Base-by-base conservation (phyloP, 2,888 invertebrate species). In the Tanypteryx hageni region DNA sequence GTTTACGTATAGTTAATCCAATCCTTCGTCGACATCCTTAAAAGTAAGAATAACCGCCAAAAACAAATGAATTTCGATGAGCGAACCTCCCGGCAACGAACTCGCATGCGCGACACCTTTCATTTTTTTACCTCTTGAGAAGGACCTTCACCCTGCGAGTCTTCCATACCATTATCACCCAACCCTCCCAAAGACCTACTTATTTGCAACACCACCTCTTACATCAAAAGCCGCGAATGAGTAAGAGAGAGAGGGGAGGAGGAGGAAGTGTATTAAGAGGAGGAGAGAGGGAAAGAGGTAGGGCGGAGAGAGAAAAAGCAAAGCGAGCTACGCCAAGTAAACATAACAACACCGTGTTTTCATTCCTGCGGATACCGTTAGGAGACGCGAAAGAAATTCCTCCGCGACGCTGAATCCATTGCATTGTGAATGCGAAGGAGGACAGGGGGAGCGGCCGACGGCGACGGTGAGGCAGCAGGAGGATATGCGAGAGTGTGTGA, bases 331-430 rank as follows among this genome's bases (percentile, higher is more conserved):
- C 61, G 86, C 58, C 64, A 44, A 89, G 89, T 68, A 89, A 89
- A 89, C 89, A 89, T 64, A 86, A 86, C 86, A 86, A 86, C 18
- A 64, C 61, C 44, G 89, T 89, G 89, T 89, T 89, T 89, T 89
- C 89, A 89, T 89, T 89, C 61, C 61, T 64, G 44, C n/a, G n/a
- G 61, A 64, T 89, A 61, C 89, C 89, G 89, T 89, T 89, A 89
- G 61, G 89, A 89, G 61, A 44, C 61, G 61, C 56, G 83, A 57
- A 44, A 83, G 83, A 57, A 83, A 86, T 59, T 57, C 57, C 85
- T 86, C 59, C 58, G 27, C 85, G 57, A 44, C 89, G 68, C 31
- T n/a, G 64, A 64, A 89, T 89, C 85, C 16, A 86, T 58, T 86
- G 89, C 61, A 64, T 16, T 16, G 64, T n/a, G 64, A 61, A 89